phyloP scores from a whole-genome alignment of 2,113 vertebrate species.

The Morphnarchus princeps region DNA sequence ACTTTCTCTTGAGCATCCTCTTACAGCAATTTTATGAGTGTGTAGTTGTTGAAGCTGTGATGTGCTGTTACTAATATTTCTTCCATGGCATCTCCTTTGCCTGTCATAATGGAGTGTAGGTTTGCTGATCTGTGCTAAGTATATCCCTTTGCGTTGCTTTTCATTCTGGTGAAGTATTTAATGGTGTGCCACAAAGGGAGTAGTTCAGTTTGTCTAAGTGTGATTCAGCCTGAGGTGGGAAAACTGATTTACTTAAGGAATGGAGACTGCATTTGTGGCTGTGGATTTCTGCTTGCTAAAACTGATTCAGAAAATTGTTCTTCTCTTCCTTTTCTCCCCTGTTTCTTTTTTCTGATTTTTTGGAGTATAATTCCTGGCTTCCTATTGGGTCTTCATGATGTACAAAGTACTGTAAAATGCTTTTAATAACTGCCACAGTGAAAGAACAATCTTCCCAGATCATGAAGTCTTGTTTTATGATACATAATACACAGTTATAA shows the following conservation, averaged over 20 bases:
- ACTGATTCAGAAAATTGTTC: not conserved
- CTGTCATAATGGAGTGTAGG: not conserved
- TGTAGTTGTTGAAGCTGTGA: not conserved
- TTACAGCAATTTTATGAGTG: not conserved
- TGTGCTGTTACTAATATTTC: not conserved
- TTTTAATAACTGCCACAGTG: not conserved
- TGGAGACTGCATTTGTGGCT: not conserved
- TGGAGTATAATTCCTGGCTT: not conserved
- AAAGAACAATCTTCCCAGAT: not conserved
- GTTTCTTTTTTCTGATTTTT: not conserved
- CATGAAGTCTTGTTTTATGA: not conserved
- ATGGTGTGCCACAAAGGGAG: not conserved
- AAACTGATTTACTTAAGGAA: not conserved
- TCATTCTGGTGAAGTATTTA: not conserved
- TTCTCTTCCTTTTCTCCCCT: not conserved
- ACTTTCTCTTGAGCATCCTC: not conserved
- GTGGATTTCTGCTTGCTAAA: not conserved
- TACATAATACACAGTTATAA: not conserved
- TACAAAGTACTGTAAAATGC: not conserved
- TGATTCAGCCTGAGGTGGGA: constrained; percentile 14
- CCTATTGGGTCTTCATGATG: not conserved
- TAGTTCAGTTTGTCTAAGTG: not conserved
- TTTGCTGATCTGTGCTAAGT: not conserved
- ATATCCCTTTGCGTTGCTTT: not conserved
- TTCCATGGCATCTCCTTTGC: not conserved